Evolutionary conservation across 2,797 vertebrate species (phyloP).

Genomic region (Myripristis murdjan): DNA sequence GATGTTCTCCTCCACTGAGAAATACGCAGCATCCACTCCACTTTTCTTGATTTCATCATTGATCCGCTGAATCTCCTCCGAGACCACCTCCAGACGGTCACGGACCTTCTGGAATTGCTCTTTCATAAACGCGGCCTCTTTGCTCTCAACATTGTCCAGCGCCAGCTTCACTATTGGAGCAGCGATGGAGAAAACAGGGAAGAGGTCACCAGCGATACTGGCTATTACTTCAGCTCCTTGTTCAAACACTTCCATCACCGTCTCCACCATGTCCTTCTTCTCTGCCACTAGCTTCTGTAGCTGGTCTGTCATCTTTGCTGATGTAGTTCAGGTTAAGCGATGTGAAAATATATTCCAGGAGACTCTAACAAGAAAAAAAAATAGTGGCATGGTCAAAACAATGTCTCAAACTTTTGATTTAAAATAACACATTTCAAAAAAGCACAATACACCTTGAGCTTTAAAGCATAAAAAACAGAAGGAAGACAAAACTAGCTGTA

Average conservation of each 20-base stretch:
- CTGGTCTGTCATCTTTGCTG: conserved; percentile 72
- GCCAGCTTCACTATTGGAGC: conserved; percentile 83
- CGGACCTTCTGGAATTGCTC: conserved; percentile 88
- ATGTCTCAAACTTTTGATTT: not conserved
- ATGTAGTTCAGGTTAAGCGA: conserved; percentile 9
- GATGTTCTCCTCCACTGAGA: conserved; percentile 87
- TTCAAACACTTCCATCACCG: conserved; percentile 85
- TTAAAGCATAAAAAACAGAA: not conserved
- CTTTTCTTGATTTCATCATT: conserved; percentile 86
- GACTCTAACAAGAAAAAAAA: conserved; percentile 19
- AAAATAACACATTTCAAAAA: not conserved
- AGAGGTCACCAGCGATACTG: conserved; percentile 84
- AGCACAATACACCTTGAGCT: not conserved
- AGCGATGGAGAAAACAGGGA: conserved; percentile 86
- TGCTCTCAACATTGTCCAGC: conserved; percentile 87
- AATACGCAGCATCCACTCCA: conserved; percentile 78
- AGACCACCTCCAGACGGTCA: conserved; percentile 82
- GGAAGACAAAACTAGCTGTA: not conserved
- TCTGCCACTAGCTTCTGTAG: conserved; percentile 81
- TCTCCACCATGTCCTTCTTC: conserved; percentile 84
- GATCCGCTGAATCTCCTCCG: conserved; percentile 83
- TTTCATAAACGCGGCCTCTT: conserved; percentile 86
- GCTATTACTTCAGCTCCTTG: conserved; percentile 85
- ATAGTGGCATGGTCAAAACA: not conserved
- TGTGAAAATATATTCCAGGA: not conserved